These are phyloP conservation scores for Saccostrea cuccullata DNA, from an alignment of 1,140 invertebrate genomes.

Conservation along the genomic window DNA sequence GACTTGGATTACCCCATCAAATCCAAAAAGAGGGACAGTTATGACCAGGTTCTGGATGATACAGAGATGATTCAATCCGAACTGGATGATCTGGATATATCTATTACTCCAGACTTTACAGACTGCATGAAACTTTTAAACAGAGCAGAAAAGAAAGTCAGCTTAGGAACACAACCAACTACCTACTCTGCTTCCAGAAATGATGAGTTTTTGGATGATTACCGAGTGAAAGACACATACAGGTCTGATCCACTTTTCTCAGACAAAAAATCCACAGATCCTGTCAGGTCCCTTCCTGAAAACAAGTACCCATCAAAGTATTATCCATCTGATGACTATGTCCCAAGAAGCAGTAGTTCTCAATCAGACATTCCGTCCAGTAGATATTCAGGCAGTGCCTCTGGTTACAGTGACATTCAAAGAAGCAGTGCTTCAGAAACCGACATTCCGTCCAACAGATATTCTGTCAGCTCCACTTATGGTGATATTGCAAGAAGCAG, in stretches of 20 bases:
- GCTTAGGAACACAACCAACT: conserved; percentile 41
- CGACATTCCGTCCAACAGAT: too few relatives aligned
- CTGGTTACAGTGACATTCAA: conserved; percentile 15
- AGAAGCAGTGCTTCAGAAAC: background rate
- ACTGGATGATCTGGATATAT: conserved; percentile 71
- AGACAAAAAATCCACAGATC: conserved; percentile 4
- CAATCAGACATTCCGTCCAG: conserved; percentile 40
- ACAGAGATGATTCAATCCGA: conserved; percentile 69
- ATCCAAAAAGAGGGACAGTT: conserved; percentile 44
- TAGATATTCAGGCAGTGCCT: conserved; percentile 24
- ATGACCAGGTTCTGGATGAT: conserved; percentile 64
- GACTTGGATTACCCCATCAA: conserved; percentile 48
- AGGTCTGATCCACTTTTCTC: conserved; percentile 22
- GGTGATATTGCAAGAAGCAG: too few relatives aligned
- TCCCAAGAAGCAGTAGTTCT: background rate
- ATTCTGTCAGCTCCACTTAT: too few relatives aligned
- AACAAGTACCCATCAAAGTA: conserved; percentile 46
- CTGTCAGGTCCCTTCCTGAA: conserved; percentile 31
- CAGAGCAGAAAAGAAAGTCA: conserved; percentile 75
- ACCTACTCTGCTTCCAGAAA: conserved; percentile 12
- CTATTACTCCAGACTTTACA: conserved; percentile 75
- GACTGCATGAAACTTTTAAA: conserved; percentile 77
- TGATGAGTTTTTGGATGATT: conserved; percentile 22
- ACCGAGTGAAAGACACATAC: conserved; percentile 31
- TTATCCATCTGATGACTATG: conserved; percentile 28